Conservation (phyloP, 2,888 invertebrate species). For the Mimachlamys varia region DNA sequence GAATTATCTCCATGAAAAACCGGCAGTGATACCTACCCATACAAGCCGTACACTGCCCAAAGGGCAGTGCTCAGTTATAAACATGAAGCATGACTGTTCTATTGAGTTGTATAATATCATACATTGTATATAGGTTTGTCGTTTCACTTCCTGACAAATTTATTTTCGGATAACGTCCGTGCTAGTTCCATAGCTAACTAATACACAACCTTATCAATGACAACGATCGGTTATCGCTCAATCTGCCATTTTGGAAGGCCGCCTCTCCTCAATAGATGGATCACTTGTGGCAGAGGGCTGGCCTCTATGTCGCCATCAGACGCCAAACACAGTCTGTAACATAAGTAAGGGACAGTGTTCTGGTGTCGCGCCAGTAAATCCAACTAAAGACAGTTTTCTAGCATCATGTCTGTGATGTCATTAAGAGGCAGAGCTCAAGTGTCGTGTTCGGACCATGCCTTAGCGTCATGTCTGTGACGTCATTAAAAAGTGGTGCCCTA, state of each 20-base stretch:
- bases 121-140: background rate
- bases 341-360: too few relatives aligned
- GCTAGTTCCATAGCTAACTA: background rate
- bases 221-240: background rate
- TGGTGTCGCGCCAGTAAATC: too few relatives aligned
- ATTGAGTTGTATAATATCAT: background rate
- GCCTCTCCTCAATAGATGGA: background rate
- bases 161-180: background rate
- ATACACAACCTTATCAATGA: background rate
- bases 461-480: too few relatives aligned
- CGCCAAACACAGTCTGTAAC: background rate
- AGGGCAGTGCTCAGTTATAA: background rate
- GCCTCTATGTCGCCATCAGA: background rate
- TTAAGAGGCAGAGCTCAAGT: too few relatives aligned
- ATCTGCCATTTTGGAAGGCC: background rate
- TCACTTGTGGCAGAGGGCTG: background rate
- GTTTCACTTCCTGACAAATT: background rate
- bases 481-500: too few relatives aligned
- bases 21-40: background rate
- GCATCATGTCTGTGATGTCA: too few relatives aligned
- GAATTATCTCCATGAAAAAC: background rate
- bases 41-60: background rate
- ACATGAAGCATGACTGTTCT: background rate
- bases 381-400: too few relatives aligned
- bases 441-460: too few relatives aligned